Percentiles rank a stretch among this genome's conserved stretches.
phyloP scores from a whole-genome alignment of 2,113 vertebrate genomes.

The Crypturellus undulatus region DNA sequence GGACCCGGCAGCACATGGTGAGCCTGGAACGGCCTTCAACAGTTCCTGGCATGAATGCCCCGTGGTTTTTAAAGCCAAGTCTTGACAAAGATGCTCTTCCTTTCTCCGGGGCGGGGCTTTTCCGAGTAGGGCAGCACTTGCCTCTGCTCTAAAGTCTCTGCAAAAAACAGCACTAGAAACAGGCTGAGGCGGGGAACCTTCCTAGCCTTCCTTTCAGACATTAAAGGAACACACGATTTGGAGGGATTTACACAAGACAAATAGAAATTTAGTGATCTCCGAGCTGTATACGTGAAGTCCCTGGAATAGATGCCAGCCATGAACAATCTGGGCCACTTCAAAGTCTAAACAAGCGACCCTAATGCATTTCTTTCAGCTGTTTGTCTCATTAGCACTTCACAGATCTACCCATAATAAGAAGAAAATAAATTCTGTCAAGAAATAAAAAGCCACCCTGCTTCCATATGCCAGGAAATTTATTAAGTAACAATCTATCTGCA shows the following conservation, averaged over 20 bases:
- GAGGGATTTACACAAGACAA: background rate
- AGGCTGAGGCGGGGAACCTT: background rate
- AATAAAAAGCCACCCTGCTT: background rate
- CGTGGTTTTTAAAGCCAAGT: constrained; percentile 27
- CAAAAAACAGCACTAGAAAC: background rate
- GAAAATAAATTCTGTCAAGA: background rate
- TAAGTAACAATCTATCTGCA: constrained; percentile 34
- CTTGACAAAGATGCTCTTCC: background rate
- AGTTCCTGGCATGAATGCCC: background rate
- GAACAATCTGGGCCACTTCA: background rate
- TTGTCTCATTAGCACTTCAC: constrained; percentile 47
- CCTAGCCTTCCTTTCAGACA: background rate
- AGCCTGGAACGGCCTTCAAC: background rate
- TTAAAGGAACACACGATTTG: background rate
- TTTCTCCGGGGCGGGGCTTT: background rate
- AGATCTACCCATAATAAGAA: background rate
- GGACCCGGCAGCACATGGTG: accelerated
- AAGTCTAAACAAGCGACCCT: constrained; percentile 11
- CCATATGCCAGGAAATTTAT: constrained; percentile 27
- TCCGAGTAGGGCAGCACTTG: background rate
- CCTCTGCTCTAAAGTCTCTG: background rate
- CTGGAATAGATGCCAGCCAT: background rate
- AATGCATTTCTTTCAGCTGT: constrained; percentile 35
- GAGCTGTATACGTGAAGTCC: background rate
- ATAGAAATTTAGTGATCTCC: background rate